A percentile compares a stretch with the other conserved stretches of the same genome.
Evolutionary conservation across 2,113 vertebrate species (phyloP).

Genomic region (Alaudala cheleensis): DNA sequence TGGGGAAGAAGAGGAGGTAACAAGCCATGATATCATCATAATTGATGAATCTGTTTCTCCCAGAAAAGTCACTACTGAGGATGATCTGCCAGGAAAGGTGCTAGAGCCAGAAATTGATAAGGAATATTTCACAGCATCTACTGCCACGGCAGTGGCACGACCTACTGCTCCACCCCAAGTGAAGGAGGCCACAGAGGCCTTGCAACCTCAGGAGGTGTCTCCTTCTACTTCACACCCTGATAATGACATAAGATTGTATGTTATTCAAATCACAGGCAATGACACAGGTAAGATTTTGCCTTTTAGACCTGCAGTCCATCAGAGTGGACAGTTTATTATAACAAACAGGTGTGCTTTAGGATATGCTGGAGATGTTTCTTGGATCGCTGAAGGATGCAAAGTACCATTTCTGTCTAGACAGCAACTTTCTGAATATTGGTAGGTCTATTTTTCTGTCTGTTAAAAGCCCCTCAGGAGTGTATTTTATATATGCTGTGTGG

Average conservation of each 20-base stretch:
- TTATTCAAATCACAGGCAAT: slow-evolving; percentile 80
- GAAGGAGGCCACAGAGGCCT: slow-evolving; percentile 61
- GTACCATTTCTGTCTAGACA: slow-evolving; percentile 27
- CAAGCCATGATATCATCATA: slow-evolving; percentile 65
- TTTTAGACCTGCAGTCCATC: slow-evolving; percentile 57
- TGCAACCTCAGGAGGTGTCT: slow-evolving; percentile 55
- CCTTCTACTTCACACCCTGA: slow-evolving; percentile 65
- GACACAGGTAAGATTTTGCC: slow-evolving; percentile 86
- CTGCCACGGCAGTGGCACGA: slow-evolving; percentile 46
- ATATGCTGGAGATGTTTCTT: slow-evolving; percentile 53
- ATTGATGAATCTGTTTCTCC: slow-evolving; percentile 74
- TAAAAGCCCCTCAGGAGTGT: not conserved
- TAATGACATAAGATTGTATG: slow-evolving; percentile 78
- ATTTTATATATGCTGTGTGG: not conserved
- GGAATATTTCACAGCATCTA: slow-evolving; percentile 77
- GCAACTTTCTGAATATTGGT: slow-evolving; percentile 29
- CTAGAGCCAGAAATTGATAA: slow-evolving; percentile 70
- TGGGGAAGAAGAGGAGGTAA: slow-evolving; percentile 68
- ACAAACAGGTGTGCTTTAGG: slow-evolving; percentile 41
- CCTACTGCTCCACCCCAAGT: slow-evolving; percentile 55
- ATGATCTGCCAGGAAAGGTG: slow-evolving; percentile 56
- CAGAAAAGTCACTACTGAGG: slow-evolving; percentile 43
- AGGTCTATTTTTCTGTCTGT: not conserved
- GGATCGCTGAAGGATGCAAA: slow-evolving; percentile 65
- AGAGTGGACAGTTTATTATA: slow-evolving; percentile 53